These are phyloP conservation scores for Zoanthus gigantus DNA, from an alignment of 92 coral and sea anemone species.

Conservation along the genomic window DNA sequence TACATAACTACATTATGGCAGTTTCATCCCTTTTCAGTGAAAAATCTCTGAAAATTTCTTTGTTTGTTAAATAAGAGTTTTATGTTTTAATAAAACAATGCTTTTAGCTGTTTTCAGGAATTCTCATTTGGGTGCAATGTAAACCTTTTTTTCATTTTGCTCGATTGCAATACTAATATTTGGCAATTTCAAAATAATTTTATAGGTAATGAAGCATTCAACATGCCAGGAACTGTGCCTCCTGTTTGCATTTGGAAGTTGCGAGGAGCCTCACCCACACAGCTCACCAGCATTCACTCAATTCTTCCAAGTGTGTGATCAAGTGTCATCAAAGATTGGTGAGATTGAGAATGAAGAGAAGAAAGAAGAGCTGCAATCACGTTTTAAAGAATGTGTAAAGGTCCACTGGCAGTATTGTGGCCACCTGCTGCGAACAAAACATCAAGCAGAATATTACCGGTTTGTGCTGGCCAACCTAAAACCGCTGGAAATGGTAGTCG, in stretches of 20 bases:
- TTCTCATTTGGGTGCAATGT: not conserved
- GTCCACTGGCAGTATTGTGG: not conserved
- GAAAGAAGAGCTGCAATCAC: not conserved
- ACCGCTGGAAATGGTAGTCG: not conserved
- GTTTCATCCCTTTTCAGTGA: not conserved
- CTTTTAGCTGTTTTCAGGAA: not conserved
- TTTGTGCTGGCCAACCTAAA: not conserved
- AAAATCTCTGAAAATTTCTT: not conserved
- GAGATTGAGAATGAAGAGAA: not conserved
- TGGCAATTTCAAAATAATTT: conserved; percentile 1
- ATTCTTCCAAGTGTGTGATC: not conserved
- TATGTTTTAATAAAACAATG: not conserved
- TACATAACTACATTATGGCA: not conserved
- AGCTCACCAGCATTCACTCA: not conserved
- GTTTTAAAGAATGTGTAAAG: not conserved
- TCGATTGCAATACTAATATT: not conserved
- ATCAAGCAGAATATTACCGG: conserved; percentile 11
- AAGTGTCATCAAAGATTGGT: not conserved
- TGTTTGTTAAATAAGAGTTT: not conserved
- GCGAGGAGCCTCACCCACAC: conserved; percentile 10
- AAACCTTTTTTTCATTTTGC: not conserved
- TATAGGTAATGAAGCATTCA: not conserved
- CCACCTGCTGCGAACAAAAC: conserved; percentile 14
- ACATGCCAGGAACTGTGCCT: conserved; percentile 20
- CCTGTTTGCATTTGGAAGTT: not conserved